phyloP scores from a whole-genome alignment of 2,888 invertebrate genomes.

The Aromia moschata region DNA sequence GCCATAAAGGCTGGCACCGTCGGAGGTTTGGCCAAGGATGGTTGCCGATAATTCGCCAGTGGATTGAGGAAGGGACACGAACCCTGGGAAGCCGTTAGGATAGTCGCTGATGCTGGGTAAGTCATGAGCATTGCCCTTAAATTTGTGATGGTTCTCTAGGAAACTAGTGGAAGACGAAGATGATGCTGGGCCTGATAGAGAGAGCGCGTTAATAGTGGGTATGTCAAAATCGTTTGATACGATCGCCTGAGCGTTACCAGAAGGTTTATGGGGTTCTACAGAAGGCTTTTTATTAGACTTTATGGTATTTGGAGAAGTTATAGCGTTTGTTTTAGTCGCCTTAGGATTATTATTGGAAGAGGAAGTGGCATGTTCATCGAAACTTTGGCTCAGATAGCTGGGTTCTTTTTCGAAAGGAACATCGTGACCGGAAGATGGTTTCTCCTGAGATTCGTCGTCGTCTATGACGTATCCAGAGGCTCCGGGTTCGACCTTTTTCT shows the following conservation, averaged over 20 bases:
- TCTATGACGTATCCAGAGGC: conserved; percentile 19
- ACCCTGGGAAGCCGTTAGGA: conserved; percentile 5
- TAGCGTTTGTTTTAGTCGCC: neutral
- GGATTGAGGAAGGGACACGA: neutral
- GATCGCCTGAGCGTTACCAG: neutral
- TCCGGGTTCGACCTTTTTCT: conserved; percentile 14
- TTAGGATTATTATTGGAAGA: conserved; percentile 13
- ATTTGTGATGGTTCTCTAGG: neutral
- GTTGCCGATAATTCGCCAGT: neutral
- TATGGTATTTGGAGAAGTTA: neutral
- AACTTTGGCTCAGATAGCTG: conserved; percentile 24
- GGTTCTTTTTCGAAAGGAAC: conserved; percentile 41
- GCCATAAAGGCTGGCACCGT: neutral
- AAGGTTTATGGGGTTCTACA: neutral
- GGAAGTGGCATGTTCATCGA: conserved; percentile 18
- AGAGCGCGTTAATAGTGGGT: neutral
- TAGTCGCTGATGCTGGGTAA: conserved; percentile 13
- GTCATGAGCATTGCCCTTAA: neutral
- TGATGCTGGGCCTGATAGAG: neutral
- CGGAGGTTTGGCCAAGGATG: neutral
- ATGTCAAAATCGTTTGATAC: neutral
- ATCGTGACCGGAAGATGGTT: conserved; percentile 19
- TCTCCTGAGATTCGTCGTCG: conserved; percentile 1
- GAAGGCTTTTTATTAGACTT: neutral
- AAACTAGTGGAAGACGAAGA: neutral